Evolutionary conservation across 2,113 vertebrate species (phyloP).

Genomic region (Labeo rohita): DNA sequence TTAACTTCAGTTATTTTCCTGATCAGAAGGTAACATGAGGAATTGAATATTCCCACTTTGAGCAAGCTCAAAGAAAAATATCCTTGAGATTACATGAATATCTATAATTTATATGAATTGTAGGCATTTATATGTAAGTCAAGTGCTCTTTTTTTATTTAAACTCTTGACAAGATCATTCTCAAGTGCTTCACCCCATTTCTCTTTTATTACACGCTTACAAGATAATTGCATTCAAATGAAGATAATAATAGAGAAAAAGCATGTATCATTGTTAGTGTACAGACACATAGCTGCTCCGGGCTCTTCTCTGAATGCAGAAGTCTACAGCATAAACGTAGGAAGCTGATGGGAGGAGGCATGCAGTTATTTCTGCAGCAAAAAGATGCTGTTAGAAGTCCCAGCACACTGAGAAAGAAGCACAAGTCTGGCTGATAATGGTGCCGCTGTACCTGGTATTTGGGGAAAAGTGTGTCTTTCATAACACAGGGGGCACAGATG

Average conservation of each 20-base stretch:
- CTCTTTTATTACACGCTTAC: not conserved
- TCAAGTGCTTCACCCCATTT: not conserved
- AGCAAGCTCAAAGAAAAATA: not conserved
- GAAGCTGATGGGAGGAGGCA: slow-evolving; percentile 27
- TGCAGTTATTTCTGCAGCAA: slow-evolving; percentile 23
- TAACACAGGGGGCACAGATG: slow-evolving; percentile 69
- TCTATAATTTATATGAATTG: not conserved
- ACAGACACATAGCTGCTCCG: not conserved
- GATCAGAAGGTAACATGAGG: not conserved
- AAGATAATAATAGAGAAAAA: not conserved
- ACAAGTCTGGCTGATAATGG: not conserved
- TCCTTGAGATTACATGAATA: not conserved
- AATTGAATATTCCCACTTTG: not conserved
- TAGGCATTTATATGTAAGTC: not conserved
- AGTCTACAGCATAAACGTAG: slow-evolving; percentile 19
- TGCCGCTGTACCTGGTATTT: slow-evolving; percentile 74
- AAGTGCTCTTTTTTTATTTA: not conserved
- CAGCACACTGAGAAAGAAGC: slow-evolving; percentile 4
- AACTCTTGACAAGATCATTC: slow-evolving; percentile 14
- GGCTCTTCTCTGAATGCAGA: not conserved
- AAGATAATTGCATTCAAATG: slow-evolving; percentile 5
- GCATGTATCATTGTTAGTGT: not conserved
- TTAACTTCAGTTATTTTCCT: not conserved
- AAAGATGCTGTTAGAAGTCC: slow-evolving; percentile 32
- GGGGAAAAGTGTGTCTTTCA: slow-evolving; percentile 76